phyloP scores from a whole-genome alignment of 2,797 vertebrate species.

The Ceryle rudis region DNA sequence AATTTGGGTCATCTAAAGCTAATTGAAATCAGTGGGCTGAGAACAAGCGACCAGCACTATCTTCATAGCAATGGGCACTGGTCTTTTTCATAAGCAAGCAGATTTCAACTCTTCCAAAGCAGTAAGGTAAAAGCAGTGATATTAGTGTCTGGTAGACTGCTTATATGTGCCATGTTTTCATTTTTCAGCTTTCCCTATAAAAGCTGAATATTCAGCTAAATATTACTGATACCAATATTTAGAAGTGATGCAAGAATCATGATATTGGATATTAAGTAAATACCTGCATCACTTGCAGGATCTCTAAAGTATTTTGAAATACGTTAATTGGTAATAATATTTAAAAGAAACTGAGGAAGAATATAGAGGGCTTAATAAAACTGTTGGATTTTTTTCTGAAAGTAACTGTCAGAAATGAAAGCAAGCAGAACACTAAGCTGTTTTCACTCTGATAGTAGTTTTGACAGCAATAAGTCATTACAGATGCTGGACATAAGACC shows the following conservation, averaged over 20 bases:
- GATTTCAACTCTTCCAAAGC: neutral
- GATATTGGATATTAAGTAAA: neutral
- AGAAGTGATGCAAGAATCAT: neutral
- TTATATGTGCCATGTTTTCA: neutral
- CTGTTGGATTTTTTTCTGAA: neutral
- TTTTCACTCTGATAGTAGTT: neutral
- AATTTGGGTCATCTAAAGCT: neutral
- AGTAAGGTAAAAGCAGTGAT: neutral
- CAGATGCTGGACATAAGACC: neutral
- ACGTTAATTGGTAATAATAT: neutral
- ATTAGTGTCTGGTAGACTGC: neutral
- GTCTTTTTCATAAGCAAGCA: neutral
- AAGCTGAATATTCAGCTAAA: neutral
- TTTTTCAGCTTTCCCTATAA: neutral
- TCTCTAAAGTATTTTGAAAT: neutral
- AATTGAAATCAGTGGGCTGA: neutral
- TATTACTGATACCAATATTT: neutral
- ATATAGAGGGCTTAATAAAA: neutral
- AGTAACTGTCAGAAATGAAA: neutral
- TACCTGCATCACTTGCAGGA: neutral
- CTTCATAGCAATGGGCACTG: accelerated
- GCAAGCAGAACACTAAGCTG: neutral
- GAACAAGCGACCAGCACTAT: neutral
- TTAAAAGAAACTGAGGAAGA: neutral
- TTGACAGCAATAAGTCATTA: neutral